Evolutionary conservation across 2,888 invertebrate genomes (phyloP), one percentile per base, ranked within the genome.

Genomic region (Taenaris catops): DNA sequence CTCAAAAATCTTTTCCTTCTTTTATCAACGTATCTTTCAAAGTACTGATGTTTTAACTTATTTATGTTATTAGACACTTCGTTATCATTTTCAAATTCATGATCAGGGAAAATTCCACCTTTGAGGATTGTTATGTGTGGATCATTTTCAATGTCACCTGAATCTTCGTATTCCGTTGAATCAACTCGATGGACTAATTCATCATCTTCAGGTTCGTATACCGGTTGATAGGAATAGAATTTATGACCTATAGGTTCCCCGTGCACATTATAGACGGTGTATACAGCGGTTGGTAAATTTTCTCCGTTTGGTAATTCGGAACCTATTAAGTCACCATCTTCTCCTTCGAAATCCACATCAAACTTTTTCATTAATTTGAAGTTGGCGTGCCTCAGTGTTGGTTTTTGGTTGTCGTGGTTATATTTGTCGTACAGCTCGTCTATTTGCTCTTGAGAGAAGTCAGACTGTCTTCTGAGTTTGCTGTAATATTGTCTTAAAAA

Each of bases 201-300:
- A 18, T 70, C 74, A 19, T 72, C 74, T 55, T 84, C 83, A 2
- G 83, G 83, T 47, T 83, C 83, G 31, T 83, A 84, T 0, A 79
- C 80, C n/a, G 84, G 86, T 54, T 84, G 86, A 24, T 79, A 86
- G 0, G 86, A 83, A 53, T 80, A 83, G 8, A 86, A 44, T 29
- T 78, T 78, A 39, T 86, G 86, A 0, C 79, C 83, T 18, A 86
- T 73, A n/a, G 83, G 80, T 53, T 84, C 83, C 8, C 84, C 86
- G n/a, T 84, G 79, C 1, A 83, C 66, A 54, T 86, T 84, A 16
- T 73, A 86, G 25, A 86, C 76, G 4, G 84, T 86, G 31, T 84
- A 86, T 0, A 86, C 65, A 10, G 84, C 78, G 10, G 84, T 86
- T 0, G 86, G 86, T 4, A 66, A 61, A 43, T 84, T 71, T 46